These are phyloP conservation scores for Plutomurus gul DNA, from an alignment of 1,140 invertebrate species.

Conservation along the genomic window DNA sequence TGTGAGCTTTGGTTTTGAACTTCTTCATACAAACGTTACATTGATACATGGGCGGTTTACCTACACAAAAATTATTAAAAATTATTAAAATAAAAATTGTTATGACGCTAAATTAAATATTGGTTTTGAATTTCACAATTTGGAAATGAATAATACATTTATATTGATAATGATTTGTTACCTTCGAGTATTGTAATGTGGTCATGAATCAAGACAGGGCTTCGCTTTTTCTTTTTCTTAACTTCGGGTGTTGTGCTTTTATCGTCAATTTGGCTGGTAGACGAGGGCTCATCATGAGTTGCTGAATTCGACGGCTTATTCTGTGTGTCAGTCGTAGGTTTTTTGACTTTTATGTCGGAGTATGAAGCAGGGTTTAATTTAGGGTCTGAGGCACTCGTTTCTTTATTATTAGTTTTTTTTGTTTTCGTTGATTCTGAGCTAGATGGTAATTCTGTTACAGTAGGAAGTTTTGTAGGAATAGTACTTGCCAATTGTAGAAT, in stretches of 20 bases:
- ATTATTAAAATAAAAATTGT: not conserved
- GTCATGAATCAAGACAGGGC: conserved; percentile 50
- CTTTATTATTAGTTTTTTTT: too few relatives aligned
- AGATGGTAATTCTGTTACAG: too few relatives aligned
- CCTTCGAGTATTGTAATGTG: conserved; percentile 47
- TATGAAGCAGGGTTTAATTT: too few relatives aligned
- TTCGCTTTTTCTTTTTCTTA: conserved; percentile 49
- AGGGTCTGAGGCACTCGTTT: too few relatives aligned
- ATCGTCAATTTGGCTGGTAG: not conserved
- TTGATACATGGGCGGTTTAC: conserved; percentile 56
- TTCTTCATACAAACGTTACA: conserved; percentile 63
- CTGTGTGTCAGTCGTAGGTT: too few relatives aligned
- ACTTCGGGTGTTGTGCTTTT: not conserved
- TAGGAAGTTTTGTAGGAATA: too few relatives aligned
- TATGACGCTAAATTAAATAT: not conserved
- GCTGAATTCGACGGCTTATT: not conserved
- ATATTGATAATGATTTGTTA: not conserved
- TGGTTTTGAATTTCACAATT: too few relatives aligned
- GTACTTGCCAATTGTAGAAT: too few relatives aligned
- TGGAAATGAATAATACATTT: not conserved
- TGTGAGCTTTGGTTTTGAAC: conserved; percentile 63
- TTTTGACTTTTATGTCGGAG: too few relatives aligned
- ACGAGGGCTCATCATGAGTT: not conserved
- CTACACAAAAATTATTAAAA: conserved; percentile 1
- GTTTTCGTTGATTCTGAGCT: too few relatives aligned